Base-by-base conservation (phyloP, 2,888 invertebrate species). In the Apamea epomidion region DNA sequence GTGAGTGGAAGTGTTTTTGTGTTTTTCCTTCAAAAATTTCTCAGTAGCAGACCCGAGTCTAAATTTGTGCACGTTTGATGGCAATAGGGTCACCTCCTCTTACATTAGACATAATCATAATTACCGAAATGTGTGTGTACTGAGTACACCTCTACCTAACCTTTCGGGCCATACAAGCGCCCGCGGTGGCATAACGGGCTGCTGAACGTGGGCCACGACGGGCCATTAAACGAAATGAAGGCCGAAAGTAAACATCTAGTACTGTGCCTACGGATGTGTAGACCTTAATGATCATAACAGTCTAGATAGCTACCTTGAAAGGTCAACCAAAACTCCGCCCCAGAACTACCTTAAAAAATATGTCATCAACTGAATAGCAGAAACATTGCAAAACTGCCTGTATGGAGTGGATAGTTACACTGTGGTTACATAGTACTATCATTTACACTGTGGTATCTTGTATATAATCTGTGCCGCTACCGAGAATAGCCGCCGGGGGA, bases 401-500 rank as follows among this genome's bases (percentile, higher is more conserved):
- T 71, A 45, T 54, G 18, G 45, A 69, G 25, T 82, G 51, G 7
- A 42, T 68, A 14, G n/a, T 78, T 78, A 62, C 37, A 32, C 78
- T 64, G 25, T 67, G 73, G 62, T 25, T 54, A 74, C 48, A 37
- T 37, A 32, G 32, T 71, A 58, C 68, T 69, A 69, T 69, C 32
- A 58, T 69, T 64, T 85, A 81, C 42, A 16, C 51, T 81, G 32
- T 71, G 70, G 85, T 85, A 67, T 62, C 64, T 74, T 58, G 29
- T 62, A 48, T 37, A 45, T 78, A 78, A 85, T 75, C 74, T 54
- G 74, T 85, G 64, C 72, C 25, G 54, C 74, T 69, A 75, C 37
- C 45, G 64, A 78, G 82, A 85, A 84, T 62, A 71, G 32, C 67
- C 71, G 67, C 32, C 74, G 25, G 14, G 84, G 84, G 74, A 85